Percentiles rank a stretch among this genome's conserved stretches.
These are phyloP conservation scores for Scolopax bukidnonensis DNA, from an alignment of 2,797 vertebrate species.

Conservation along the genomic window DNA sequence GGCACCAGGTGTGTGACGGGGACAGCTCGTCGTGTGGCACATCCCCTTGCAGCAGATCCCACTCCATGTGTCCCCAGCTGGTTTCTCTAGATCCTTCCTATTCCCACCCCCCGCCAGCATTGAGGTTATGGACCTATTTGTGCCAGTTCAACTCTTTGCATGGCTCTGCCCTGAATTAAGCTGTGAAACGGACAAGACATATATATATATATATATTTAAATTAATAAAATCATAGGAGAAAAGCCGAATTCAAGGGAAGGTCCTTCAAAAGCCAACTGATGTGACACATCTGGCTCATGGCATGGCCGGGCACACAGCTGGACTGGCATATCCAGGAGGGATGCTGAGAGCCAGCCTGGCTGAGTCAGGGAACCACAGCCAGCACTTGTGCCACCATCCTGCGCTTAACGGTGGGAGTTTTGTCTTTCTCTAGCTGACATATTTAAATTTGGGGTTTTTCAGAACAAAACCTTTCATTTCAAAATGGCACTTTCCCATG, in stretches of 20 bases:
- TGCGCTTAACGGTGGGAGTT: not conserved
- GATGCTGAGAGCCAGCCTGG: not conserved
- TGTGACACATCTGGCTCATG: not conserved
- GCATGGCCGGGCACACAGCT: not conserved
- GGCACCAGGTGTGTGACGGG: not conserved
- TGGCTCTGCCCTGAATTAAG: not conserved
- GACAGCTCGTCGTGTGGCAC: not conserved
- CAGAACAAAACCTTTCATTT: not conserved
- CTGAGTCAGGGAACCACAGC: not conserved
- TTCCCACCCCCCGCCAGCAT: too few relatives aligned
- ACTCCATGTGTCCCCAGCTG: not conserved
- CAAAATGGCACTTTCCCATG: not conserved
- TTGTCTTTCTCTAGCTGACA: not conserved
- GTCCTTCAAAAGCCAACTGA: not conserved
- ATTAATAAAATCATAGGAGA: not conserved
- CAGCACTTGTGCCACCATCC: not conserved
- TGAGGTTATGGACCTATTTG: not conserved
- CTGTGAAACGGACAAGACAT: not conserved
- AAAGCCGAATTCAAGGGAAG: not conserved
- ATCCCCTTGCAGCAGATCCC: not conserved
- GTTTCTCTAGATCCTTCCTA: not conserved
- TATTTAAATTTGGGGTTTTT: not conserved
- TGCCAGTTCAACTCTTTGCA: not conserved
- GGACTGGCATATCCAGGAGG: not conserved
- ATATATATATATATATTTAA: too few relatives aligned